These are phyloP conservation scores for Nymphalis c-album DNA, from an alignment of 2,888 invertebrate genomes.

Conservation along the genomic window DNA sequence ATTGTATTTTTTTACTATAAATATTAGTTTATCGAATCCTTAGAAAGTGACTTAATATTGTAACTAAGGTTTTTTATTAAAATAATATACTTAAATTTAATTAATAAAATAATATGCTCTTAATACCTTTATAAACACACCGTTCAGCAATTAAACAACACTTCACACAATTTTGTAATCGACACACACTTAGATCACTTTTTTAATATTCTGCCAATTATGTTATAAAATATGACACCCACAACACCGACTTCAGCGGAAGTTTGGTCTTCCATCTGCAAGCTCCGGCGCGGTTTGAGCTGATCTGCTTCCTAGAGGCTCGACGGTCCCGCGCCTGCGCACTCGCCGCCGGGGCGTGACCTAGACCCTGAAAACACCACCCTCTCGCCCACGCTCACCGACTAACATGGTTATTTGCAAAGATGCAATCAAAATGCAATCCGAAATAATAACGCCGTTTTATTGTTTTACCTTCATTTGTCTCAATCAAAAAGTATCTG, in stretches of 20 bases:
- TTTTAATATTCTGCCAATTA: constrained; percentile 17
- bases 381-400: constrained; percentile 69
- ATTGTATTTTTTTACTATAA: too few species aligned
- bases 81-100: too few species aligned
- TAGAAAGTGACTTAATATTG: too few species aligned
- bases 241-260: constrained; percentile 25
- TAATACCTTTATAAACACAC: constrained; percentile 3
- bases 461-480: background rate
- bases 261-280: constrained; percentile 50
- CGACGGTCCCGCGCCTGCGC: constrained; percentile 67
- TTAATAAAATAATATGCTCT: too few species aligned
- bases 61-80: too few species aligned
- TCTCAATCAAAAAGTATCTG: background rate
- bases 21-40: too few species aligned
- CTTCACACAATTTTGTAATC: constrained; percentile 19
- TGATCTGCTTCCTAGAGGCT: constrained; percentile 50
- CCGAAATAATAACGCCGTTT: constrained; percentile 10
- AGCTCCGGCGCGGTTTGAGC: constrained; percentile 60
- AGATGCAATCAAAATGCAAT: constrained; percentile 48
- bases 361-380: constrained; percentile 80
- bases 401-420: constrained; percentile 64
- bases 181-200: constrained; percentile 27
- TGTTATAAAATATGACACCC: constrained; percentile 20
- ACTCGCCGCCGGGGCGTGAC: constrained; percentile 71
- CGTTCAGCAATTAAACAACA: constrained; percentile 7